Percentiles rank a stretch among this genome's conserved stretches.
These are phyloP conservation scores for Nebria brevicollis DNA, from an alignment of 2,888 invertebrate genomes.

Conservation along the genomic window DNA sequence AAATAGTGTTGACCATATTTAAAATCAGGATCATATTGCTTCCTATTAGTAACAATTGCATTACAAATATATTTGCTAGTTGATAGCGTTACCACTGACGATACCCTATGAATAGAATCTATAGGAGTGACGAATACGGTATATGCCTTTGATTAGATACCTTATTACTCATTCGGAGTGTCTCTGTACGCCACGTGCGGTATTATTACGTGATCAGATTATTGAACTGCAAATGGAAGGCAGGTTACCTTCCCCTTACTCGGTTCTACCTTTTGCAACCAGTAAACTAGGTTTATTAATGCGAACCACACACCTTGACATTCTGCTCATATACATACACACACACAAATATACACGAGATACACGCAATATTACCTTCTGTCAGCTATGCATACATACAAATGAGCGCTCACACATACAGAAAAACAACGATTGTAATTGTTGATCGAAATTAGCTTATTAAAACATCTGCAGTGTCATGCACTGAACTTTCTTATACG, in stretches of 20 bases:
- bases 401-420: not conserved
- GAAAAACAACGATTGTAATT: not conserved
- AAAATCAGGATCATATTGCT: not conserved
- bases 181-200: constrained; percentile 42
- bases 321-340: not conserved
- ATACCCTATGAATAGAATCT: not conserved
- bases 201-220: constrained; percentile 47
- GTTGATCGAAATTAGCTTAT: not conserved
- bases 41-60: not conserved
- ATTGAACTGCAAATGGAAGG: constrained; percentile 36
- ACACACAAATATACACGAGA: not conserved
- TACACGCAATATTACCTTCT: not conserved
- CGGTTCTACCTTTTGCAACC: not conserved
- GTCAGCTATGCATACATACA: not conserved
- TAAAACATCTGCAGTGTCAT: too few species aligned
- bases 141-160: constrained; percentile 38
- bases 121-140: constrained; percentile 19
- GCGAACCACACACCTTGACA: constrained; percentile 4
- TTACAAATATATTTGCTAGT: not conserved
- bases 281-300: constrained; percentile 35
- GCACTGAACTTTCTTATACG: too few species aligned
- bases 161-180: constrained; percentile 42
- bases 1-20: not conserved
- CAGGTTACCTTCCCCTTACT: not conserved
- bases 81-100: too few species aligned